These are phyloP conservation scores for Trichopria drosophilae DNA, from an alignment of 2,888 invertebrate genomes.

Conservation along the genomic window DNA sequence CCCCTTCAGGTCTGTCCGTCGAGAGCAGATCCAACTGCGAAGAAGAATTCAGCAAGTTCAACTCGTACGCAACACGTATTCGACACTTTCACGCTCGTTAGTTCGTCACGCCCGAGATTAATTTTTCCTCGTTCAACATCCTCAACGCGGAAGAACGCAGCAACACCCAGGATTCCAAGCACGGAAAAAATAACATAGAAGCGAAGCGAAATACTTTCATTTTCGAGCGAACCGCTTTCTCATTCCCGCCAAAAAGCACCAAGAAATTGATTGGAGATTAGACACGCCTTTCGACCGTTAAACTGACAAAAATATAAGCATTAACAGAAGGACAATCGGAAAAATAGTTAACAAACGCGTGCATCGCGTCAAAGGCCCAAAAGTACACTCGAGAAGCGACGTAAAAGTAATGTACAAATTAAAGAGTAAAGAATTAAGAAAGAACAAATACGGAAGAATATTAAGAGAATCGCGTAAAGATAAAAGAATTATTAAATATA, in stretches of 20 bases:
- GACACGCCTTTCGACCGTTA: too few species aligned
- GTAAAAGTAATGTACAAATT: conserved; percentile 53
- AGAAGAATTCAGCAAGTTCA: conserved; percentile 9
- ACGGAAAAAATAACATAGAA: conserved; percentile 10
- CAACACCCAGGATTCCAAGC: conserved; percentile 8
- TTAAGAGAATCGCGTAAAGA: conserved; percentile 29
- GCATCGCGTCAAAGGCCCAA: conserved; percentile 34
- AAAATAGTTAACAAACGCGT: conserved; percentile 17
- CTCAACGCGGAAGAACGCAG: conserved; percentile 31
- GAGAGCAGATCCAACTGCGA: conserved; percentile 24
- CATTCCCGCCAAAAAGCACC: too few species aligned
- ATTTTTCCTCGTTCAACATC: conserved; percentile 12
- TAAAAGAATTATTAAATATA: conserved; percentile 43
- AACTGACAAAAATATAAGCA: too few species aligned
- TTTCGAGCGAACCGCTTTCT: too few species aligned
- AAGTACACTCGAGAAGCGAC: conserved; percentile 49
- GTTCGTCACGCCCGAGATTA: conserved; percentile 30
- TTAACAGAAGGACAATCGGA: conserved; percentile 25
- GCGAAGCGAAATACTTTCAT: too few species aligned
- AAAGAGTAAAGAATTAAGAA: conserved; percentile 43
- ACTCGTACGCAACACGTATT: conserved; percentile 28
- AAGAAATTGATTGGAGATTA: too few species aligned
- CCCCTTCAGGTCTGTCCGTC: conserved; percentile 36
- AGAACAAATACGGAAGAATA: conserved; percentile 34
- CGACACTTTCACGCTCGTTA: too few species aligned